Percentiles rank a stretch among this genome's conserved stretches.
Conservation (phyloP, 2,797 vertebrate species). For the Pseudochaenichthys georgianus region DNA sequence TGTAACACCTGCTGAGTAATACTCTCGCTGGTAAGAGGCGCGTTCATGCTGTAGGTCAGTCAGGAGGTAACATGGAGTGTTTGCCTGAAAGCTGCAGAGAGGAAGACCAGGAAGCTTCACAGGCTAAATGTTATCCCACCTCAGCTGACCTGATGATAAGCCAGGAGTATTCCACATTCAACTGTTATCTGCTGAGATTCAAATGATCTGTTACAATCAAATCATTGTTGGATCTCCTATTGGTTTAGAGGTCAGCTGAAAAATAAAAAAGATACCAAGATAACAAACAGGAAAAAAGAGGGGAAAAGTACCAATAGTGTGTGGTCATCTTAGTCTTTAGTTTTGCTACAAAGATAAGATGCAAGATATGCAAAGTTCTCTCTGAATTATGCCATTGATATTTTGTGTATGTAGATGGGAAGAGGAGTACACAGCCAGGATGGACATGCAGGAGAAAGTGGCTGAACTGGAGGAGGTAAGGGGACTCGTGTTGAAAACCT, state of each 20-base stretch:
- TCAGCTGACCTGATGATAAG: background rate
- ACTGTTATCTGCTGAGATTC: background rate
- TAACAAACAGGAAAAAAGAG: background rate
- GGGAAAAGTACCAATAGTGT: no score
- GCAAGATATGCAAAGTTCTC: no score
- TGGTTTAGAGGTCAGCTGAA: background rate
- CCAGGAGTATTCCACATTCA: background rate
- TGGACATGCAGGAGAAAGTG: slow-evolving; percentile 92
- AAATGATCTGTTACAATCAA: background rate
- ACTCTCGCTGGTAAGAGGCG: background rate
- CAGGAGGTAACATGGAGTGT: slow-evolving; percentile 8
- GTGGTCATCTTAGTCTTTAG: background rate
- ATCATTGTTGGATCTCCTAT: background rate
- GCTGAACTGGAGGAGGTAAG: slow-evolving; percentile 58
- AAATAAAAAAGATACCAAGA: background rate
- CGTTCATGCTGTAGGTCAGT: slow-evolving; percentile 6
- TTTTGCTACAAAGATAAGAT: background rate
- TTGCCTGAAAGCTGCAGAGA: slow-evolving; percentile 16
- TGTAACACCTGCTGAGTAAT: slow-evolving; percentile 41
- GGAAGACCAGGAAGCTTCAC: background rate
- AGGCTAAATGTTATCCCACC: background rate
- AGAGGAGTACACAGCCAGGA: slow-evolving; percentile 90
- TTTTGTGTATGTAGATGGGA: slow-evolving; percentile 88
- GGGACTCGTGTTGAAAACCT: background rate
- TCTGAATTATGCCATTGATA: background rate